phyloP scores from a whole-genome alignment of 2,113 vertebrate genomes.

The Desmodus rotundus region DNA sequence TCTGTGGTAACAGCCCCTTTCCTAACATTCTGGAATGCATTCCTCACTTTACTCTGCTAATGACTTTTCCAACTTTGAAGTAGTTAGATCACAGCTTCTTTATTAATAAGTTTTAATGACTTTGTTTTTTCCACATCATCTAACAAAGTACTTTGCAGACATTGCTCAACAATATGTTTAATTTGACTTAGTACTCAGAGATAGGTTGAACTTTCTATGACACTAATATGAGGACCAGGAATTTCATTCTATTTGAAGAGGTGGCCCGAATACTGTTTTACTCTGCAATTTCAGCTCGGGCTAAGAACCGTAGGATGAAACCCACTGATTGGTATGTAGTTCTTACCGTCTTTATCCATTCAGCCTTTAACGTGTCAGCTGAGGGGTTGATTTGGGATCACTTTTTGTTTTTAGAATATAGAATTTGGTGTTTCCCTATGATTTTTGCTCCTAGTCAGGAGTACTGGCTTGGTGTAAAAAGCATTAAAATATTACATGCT shows the following conservation, averaged over 20 bases:
- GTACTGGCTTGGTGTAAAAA: background rate
- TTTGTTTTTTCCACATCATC: constrained; percentile 63
- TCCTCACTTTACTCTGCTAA: constrained; percentile 39
- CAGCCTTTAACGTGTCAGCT: background rate
- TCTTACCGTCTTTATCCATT: background rate
- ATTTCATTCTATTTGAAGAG: background rate
- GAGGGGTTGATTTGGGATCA: background rate
- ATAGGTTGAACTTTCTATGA: background rate
- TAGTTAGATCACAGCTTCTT: constrained; percentile 62
- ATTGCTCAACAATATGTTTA: constrained; percentile 63
- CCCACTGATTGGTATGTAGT: background rate
- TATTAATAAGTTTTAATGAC: constrained; percentile 71
- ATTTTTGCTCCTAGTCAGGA: background rate
- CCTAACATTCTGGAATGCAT: constrained; percentile 21
- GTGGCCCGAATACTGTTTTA: background rate
- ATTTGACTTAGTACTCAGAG: constrained; percentile 32
- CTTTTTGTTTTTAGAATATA: background rate
- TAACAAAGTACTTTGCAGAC: constrained; percentile 41
- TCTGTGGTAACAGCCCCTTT: background rate
- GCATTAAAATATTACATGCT: background rate
- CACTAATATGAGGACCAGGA: background rate
- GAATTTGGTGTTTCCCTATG: background rate
- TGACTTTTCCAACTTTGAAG: constrained; percentile 71
- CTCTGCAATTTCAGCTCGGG: background rate
- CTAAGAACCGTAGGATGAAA: background rate